Base-by-base conservation (phyloP, 2,888 invertebrate species). In the Morpho helenor region DNA sequence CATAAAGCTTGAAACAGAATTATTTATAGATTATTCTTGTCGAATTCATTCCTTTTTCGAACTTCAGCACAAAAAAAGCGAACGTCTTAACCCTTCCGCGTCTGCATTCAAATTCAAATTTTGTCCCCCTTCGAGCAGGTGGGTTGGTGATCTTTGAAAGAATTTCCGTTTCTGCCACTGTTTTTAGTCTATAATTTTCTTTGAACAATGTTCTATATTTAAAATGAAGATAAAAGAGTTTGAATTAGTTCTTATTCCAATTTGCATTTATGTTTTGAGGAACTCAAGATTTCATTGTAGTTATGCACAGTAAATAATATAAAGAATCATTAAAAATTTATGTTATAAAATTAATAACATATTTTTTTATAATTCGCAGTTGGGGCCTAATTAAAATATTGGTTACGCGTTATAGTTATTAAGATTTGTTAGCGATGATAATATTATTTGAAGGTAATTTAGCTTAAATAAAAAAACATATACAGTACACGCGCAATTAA, bases 21-120 rank as follows among this genome's bases (percentile, higher is more conserved):
- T 54, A 7, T 4, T 8, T 40, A 7, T 8, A 39, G n/a, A 40
- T 49, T 39, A 40, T 40, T 43, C 23, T 49, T 55, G 39, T 55
- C 43, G 44, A 55, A 43, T 49, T 49, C 55, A 49, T 44, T 55
- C 49, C 49, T 55, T 56, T 54, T 59, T 52, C 59, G 52, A 57
- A 60, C 57, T 56, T 63, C 56, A 56, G 59, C 59, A 68, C 67
- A 72, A 69, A 16, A 16, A 74, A 73, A 66, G 66, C 68, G 67
- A 74, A 73, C 71, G 76, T 79, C 79, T 82, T 77, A 79, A 80
- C 83, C 87, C 86, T 87, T 85, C 78, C 71, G 74, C 64, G 71
- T 70, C 64, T 65, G 67, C 72, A 69, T 68, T 88, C 82, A 85
- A 75, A 88, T 88, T 89, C 76, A 86, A 87, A 88, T 76, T 68